Conservation (phyloP, 1,140 invertebrate species). For the Drosophila littoralis region DNA sequence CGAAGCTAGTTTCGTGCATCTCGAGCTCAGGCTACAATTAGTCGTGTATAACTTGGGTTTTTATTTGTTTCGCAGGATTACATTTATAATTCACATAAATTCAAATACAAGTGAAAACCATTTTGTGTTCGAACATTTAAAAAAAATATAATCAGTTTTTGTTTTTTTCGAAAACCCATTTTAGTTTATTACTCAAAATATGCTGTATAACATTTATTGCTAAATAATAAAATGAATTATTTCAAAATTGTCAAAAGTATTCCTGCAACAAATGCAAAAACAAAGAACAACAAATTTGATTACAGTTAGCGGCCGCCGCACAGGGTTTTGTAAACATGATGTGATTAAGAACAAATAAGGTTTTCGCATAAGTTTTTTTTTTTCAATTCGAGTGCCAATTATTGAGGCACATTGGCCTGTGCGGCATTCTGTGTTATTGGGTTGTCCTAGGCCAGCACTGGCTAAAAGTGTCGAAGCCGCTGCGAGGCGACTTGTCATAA, state of each 20-base stretch:
- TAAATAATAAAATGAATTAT: constrained; percentile 46
- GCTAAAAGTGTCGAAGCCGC: constrained; percentile 50
- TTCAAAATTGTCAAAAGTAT: constrained; percentile 32
- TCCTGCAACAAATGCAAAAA: constrained; percentile 18
- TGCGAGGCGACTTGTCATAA: constrained; percentile 52
- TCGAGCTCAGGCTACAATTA: too few species aligned
- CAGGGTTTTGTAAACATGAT: constrained; percentile 37
- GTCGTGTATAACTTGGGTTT: background rate
- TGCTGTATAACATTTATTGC: constrained; percentile 26
- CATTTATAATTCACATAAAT: too few species aligned
- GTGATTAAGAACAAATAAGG: constrained; percentile 39
- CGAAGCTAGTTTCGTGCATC: too few species aligned
- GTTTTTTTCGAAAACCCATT: constrained; percentile 67
- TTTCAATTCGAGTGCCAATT: constrained; percentile 6
- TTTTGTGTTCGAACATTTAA: background rate
- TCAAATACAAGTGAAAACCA: background rate
- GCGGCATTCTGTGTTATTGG: constrained; percentile 34
- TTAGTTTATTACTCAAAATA: constrained; percentile 62
- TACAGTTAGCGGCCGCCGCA: constrained; percentile 45
- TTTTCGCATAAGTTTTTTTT: constrained; percentile 49
- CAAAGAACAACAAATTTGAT: background rate
- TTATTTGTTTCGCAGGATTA: background rate
- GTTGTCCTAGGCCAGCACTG: constrained; percentile 40
- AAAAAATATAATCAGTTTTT: constrained; percentile 1
- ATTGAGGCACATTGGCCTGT: constrained; percentile 50